Conservation (phyloP, 2,888 invertebrate genomes). For the Endotricha flammealis region DNA sequence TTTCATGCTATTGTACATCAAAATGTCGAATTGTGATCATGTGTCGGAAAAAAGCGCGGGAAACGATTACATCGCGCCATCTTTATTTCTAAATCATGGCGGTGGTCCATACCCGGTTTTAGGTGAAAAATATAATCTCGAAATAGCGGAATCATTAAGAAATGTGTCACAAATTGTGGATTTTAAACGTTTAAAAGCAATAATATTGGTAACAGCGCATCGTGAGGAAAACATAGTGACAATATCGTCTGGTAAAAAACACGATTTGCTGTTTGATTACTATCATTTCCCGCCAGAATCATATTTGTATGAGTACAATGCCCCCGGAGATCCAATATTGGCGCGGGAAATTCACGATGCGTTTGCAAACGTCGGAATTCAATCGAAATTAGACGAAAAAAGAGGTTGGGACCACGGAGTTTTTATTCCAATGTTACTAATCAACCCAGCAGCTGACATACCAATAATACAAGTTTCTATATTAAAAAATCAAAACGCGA, state of each 20-base stretch:
- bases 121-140: constrained; percentile 31
- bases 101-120: constrained; percentile 40
- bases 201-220: constrained; percentile 42
- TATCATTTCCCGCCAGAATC: constrained; percentile 39
- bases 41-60: no score
- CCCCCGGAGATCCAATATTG: constrained; percentile 33
- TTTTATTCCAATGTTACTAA: constrained; percentile 47
- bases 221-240: constrained; percentile 38
- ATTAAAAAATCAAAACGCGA: constrained; percentile 35
- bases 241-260: constrained; percentile 34
- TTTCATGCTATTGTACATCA: constrained; percentile 2
- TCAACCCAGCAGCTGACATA: constrained; percentile 41
- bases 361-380: constrained; percentile 30
- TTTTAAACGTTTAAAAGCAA: constrained; percentile 30
- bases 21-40: constrained; percentile 6
- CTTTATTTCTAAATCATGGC: constrained; percentile 45
- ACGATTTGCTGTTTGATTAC: constrained; percentile 39
- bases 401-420: constrained; percentile 52
- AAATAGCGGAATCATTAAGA: constrained; percentile 31
- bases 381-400: constrained; percentile 29
- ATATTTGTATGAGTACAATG: constrained; percentile 38
- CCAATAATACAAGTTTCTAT: constrained; percentile 44
- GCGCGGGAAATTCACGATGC: constrained; percentile 36
- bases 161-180: constrained; percentile 32
- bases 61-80: constrained; percentile 30